A percentile compares a stretch with the other conserved stretches of the same genome.
phyloP scores from a whole-genome alignment of 1,140 invertebrate species.

The Melipona quadrifasciata region DNA sequence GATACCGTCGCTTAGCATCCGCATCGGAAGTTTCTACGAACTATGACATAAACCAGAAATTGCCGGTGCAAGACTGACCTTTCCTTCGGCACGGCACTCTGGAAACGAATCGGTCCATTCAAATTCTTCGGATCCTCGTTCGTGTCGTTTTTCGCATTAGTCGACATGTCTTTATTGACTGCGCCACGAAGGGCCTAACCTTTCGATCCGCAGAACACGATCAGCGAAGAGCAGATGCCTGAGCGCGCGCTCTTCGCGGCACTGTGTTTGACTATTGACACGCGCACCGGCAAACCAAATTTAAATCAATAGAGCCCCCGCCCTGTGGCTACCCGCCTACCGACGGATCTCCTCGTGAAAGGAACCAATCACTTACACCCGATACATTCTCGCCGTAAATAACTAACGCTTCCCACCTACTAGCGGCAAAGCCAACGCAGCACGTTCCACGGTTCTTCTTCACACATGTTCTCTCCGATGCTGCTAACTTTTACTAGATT shows the following conservation, averaged over 20 bases:
- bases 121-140: conserved; percentile 33
- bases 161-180: conserved; percentile 44
- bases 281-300: conserved; percentile 78
- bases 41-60: conserved; percentile 16
- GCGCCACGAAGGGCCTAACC: conserved; percentile 44
- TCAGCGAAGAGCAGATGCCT: conserved; percentile 28
- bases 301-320: conserved; percentile 81
- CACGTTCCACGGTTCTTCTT: background rate
- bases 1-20: background rate
- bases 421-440: conserved; percentile 8
- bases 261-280: conserved; percentile 64
- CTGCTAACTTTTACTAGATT: conserved; percentile 15
- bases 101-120: conserved; percentile 59
- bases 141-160: conserved; percentile 41
- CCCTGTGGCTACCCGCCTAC: conserved; percentile 48
- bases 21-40: background rate
- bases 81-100: conserved; percentile 69
- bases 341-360: conserved; percentile 33
- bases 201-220: conserved; percentile 26
- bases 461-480: conserved; percentile 16
- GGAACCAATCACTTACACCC: conserved; percentile 42
- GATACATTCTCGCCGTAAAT: conserved; percentile 25
- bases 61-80: conserved; percentile 65
- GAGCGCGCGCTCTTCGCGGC: conserved; percentile 64
- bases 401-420: conserved; percentile 7